Evolutionary conservation across 2,113 vertebrate species (phyloP).

Genomic region (Halichoeres trimaculatus): DNA sequence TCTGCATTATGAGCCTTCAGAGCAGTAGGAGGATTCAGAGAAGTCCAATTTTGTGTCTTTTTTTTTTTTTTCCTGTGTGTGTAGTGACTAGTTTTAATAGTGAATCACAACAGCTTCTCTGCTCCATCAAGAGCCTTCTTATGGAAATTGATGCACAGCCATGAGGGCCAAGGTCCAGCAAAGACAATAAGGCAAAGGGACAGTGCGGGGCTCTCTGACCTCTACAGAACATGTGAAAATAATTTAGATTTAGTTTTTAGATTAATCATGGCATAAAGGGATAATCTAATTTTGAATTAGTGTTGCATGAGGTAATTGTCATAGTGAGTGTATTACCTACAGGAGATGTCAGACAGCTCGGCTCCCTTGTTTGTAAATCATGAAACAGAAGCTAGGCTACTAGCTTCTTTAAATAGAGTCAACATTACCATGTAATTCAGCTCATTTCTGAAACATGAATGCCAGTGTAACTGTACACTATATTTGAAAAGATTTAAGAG

Average conservation of each 20-base stretch:
- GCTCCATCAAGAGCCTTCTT: slow-evolving; percentile 54
- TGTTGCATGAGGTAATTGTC: background rate
- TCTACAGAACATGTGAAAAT: slow-evolving; percentile 14
- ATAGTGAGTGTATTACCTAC: no score
- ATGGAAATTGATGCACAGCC: slow-evolving; percentile 76
- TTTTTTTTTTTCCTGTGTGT: background rate
- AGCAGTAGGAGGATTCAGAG: background rate
- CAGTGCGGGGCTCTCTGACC: slow-evolving; percentile 6
- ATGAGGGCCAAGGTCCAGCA: slow-evolving; percentile 30
- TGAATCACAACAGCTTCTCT: slow-evolving; percentile 44
- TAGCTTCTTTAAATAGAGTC: no score
- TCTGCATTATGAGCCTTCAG: slow-evolving; percentile 7
- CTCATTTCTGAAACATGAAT: no score
- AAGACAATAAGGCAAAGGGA: slow-evolving; percentile 47
- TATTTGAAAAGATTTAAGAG: no score
- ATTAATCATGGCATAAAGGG: no score
- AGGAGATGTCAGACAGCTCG: no score
- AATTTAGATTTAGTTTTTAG: slow-evolving; percentile 30
- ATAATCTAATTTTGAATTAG: no score
- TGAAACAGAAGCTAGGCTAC: no score
- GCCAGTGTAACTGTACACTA: no score
- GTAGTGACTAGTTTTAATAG: slow-evolving; percentile 60
- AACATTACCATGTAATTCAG: no score
- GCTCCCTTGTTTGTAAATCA: no score
- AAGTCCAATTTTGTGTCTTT: no score